phyloP scores from a whole-genome alignment of 2,797 vertebrate species.

The Miichthys miiuy region DNA sequence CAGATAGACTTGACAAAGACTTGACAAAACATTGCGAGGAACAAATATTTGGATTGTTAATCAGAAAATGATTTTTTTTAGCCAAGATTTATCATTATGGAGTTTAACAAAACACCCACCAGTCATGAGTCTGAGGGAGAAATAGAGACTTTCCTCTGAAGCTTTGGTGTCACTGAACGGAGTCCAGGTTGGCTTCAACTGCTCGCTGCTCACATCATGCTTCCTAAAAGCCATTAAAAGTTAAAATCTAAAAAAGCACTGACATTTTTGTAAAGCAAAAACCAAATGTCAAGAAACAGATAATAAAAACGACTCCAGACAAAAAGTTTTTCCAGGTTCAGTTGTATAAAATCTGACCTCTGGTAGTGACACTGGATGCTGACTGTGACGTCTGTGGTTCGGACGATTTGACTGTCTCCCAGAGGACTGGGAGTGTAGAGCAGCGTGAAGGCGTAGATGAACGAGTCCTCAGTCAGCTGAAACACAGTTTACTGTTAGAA shows the following conservation, averaged over 20 bases:
- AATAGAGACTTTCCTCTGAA: slow-evolving; percentile 59
- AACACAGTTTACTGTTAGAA: slow-evolving; percentile 11
- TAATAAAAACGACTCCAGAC: neutral
- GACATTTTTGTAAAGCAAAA: neutral
- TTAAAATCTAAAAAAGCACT: neutral
- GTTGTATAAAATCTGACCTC: slow-evolving; percentile 46
- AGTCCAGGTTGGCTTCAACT: slow-evolving; percentile 59
- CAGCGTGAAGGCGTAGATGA: slow-evolving; percentile 71
- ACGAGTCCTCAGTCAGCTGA: slow-evolving; percentile 66
- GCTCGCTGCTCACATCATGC: slow-evolving; percentile 56
- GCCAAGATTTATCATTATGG: neutral
- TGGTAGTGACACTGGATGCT: slow-evolving; percentile 70
- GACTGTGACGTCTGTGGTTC: slow-evolving; percentile 34
- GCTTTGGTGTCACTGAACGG: slow-evolving; percentile 24
- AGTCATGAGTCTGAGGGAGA: slow-evolving; percentile 68
- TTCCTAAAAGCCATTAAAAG: slow-evolving; percentile 29
- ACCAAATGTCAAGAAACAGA: neutral
- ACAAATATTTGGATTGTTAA: no score
- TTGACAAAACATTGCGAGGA: no score
- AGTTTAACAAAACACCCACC: slow-evolving; percentile 30
- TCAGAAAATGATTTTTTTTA: neutral
- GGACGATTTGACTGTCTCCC: slow-evolving; percentile 48
- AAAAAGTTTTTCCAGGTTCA: neutral
- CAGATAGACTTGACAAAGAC: no score
- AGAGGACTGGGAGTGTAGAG: slow-evolving; percentile 57